A percentile compares a stretch with the other conserved stretches of the same genome.
Evolutionary conservation across 2,888 invertebrate genomes (phyloP).

Genomic region (Mimas tiliae): DNA sequence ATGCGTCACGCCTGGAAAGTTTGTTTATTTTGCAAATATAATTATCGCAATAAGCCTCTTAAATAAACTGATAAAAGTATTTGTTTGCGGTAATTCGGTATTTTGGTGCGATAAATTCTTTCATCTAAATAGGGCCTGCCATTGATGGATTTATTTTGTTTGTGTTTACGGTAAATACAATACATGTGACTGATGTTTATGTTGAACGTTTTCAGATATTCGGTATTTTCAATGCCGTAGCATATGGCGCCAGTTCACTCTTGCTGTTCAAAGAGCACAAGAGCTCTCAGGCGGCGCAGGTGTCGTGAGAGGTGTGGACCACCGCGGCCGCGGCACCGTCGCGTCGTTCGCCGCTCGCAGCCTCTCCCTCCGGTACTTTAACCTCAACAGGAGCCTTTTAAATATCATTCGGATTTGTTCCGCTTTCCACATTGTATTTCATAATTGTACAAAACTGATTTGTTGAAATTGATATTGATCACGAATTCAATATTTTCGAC

Average conservation of each 20-base stretch:
- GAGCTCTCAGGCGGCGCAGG: conserved; percentile 54
- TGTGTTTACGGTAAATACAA: not conserved
- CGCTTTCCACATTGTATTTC: conserved; percentile 47
- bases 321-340: conserved; percentile 34
- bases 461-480: conserved; percentile 37
- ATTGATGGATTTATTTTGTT: no score
- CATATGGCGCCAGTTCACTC: conserved; percentile 91
- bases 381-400: conserved; percentile 43
- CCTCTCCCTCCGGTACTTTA: conserved; percentile 33
- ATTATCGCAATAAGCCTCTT: no score
- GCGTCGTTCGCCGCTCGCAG: conserved; percentile 30
- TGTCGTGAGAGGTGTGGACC: conserved; percentile 45
- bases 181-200: not conserved
- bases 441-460: conserved; percentile 34
- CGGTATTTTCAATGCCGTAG: conserved; percentile 91
- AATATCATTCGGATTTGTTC: conserved; percentile 47
- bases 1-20: not conserved
- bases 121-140: no score
- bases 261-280: conserved; percentile 90
- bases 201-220: conserved; percentile 86
- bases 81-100: no score
- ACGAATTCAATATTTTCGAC: conserved; percentile 32
- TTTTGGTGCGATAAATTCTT: no score
- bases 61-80: no score
- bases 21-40: not conserved